Evolutionary conservation across 2,888 invertebrate species (phyloP), one percentile per base, ranked within the genome.

Genomic region (Ennomos erosarius): DNA sequence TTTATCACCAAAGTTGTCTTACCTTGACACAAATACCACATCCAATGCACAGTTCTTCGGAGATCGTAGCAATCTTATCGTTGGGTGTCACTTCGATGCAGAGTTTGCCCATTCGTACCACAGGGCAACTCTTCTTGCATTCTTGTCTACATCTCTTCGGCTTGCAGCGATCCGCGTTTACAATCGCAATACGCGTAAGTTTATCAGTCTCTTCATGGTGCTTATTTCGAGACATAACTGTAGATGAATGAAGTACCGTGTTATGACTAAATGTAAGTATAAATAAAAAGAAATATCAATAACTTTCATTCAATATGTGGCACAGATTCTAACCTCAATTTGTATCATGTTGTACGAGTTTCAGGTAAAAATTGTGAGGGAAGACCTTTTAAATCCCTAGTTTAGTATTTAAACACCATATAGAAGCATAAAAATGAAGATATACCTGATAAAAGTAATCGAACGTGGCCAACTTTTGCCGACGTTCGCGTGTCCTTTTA

Each of bases 21-120:
- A 98, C 98, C 96, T 99, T 99, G 59, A 98, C 98, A 93, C 99
- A 99, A 79, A 99, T 99, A 95, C 99, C 99, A 91, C 99, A 99
- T 77, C 99, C 99, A 77, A 99, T 99, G 89, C 99, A 99, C 5
- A 99, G 93, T 85, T 99, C 99, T 90, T 99, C 99, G 46, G 99
- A 99, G 82, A 99, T 98, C 43, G 96, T 95, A 39, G 99, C 99
- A 73, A 99, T 98, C 93, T 99, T 99, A 78, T 97, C 98, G 76
- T 97, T 97, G 10, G 99, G 96, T 44, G 96, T 95, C 42, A 99
- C 99, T 94, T 99, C 99, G 78, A 99, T 99, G 87, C 99, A 99
- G 40, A 99, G 94, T 89, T 99, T 99, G 81, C 99, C 99, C 98
- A 99, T 99, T 71, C 99, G 95, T 62, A 99, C 99, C 57, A 99